Evolutionary conservation across 2,888 invertebrate species (phyloP).

Genomic region (Rambutsinella grinnellia): DNA sequence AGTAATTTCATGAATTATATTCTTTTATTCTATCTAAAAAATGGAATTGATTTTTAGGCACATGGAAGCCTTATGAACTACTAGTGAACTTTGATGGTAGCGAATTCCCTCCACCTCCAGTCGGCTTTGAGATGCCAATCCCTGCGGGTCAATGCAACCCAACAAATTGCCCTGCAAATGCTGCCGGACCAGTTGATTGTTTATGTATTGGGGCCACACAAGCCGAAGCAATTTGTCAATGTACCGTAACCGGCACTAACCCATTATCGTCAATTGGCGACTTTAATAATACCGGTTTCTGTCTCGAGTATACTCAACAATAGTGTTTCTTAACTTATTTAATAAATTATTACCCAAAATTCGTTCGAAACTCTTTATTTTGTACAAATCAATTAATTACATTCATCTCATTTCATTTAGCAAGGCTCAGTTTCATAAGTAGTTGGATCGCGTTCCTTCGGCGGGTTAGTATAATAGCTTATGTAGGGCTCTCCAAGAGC

Average conservation of each 20-base stretch:
- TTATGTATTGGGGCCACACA: neutral
- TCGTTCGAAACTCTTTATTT: too few relatives aligned
- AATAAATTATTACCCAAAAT: neutral
- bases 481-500: constrained; percentile 63
- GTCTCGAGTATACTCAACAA: constrained; percentile 31
- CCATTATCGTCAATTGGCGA: neutral
- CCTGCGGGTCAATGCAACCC: neutral
- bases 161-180: neutral
- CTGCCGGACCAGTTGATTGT: neutral
- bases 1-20: neutral
- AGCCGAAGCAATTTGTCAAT: neutral
- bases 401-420: too few relatives aligned
- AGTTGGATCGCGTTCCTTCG: constrained; percentile 54
- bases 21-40: neutral
- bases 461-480: constrained; percentile 57
- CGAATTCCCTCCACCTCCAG: constrained; percentile 24
- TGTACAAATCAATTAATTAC: too few relatives aligned
- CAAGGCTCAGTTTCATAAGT: constrained; percentile 61
- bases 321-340: neutral
- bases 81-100: constrained; percentile 34
- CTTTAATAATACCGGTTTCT: constrained; percentile 43
- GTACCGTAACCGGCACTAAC: neutral
- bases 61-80: constrained; percentile 43
- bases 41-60: neutral
- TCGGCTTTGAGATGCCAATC: neutral